Base-by-base conservation (phyloP, 2,113 vertebrate genomes). In the Sus scrofa region DNA sequence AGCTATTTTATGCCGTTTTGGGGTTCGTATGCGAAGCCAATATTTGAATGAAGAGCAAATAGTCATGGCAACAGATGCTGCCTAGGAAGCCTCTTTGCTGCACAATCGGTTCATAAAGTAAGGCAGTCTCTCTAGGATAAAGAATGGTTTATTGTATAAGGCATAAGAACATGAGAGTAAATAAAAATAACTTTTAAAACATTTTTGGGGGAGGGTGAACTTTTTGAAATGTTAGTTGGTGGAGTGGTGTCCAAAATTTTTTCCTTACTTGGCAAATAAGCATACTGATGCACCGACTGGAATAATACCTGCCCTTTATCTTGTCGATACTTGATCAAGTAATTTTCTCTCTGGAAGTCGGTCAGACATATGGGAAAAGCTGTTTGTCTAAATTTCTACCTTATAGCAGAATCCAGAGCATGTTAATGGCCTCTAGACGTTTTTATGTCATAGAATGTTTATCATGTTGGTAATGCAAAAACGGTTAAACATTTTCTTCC, bases 321-420 rank as follows among this genome's bases (percentile, higher is more conserved):
- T 84, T 83, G 44, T 81, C n/a, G 92, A 65, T 74, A 86, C n/a
- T 58, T 68, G 37, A 16, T 78, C 32, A 89, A 37, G 50, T 84
- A 79, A 52, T 97, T 94, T 94, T 94, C 79, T 81, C 60, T 62
- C 54, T 75, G 87, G 34, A 87, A 92, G 24, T 75, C 37, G 92
- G 24, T 44, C 92, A 82, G 60, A 22, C 18, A 54, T 62, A 30
- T 37, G n/a, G 7, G 27, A 84, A 95, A 96, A 82, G 39, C 37
- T 67, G 60, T 92, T 75, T 95, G 39, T 94, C 62, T 94, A 50
- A 94, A 92, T 89, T 89, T 94, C 20, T 79, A 26, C n/a, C 37
- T 75, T 60, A 65, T 22, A 34, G 39, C 44, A 74, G 12, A 19
- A 65, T 60, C 44, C 37, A 83, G 34, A 86, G 18, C n/a, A 92